phyloP scores from a whole-genome alignment of 2,797 vertebrate species.

The Forpus xanthops region DNA sequence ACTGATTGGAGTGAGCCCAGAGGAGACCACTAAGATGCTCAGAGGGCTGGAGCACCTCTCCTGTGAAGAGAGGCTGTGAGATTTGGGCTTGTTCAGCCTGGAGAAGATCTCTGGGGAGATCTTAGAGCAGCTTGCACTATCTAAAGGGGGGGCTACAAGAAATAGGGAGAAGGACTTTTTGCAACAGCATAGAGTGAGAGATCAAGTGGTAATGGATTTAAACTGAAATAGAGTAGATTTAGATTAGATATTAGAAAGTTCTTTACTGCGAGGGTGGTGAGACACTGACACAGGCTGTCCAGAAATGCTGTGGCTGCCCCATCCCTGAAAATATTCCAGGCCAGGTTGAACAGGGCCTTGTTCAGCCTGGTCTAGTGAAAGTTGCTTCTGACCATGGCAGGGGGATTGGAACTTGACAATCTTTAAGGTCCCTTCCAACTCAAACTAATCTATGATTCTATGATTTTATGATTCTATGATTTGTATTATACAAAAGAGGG shows the following conservation, averaged over 20 bases:
- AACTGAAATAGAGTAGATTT: neutral
- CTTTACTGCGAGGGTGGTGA: neutral
- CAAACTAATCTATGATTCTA: neutral
- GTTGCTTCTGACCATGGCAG: neutral
- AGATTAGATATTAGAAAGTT: neutral
- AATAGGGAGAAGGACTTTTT: neutral
- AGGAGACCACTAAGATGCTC: neutral
- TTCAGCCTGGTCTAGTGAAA: neutral
- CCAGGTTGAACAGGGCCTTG: neutral
- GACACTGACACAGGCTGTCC: neutral
- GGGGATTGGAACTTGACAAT: neutral
- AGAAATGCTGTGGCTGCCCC: neutral
- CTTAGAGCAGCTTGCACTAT: neutral
- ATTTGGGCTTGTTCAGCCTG: neutral
- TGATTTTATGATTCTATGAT: neutral
- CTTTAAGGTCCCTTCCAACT: neutral
- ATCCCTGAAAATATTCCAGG: neutral
- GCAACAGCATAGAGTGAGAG: neutral
- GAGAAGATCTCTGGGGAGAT: neutral
- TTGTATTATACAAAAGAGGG: neutral
- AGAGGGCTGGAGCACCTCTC: neutral
- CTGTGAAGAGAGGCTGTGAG: neutral
- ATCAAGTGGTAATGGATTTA: neutral
- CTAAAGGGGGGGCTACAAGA: neutral
- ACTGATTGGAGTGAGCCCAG: neutral